Base-by-base conservation (phyloP, 2,888 invertebrate species). In the Mechanitis messenoides region DNA sequence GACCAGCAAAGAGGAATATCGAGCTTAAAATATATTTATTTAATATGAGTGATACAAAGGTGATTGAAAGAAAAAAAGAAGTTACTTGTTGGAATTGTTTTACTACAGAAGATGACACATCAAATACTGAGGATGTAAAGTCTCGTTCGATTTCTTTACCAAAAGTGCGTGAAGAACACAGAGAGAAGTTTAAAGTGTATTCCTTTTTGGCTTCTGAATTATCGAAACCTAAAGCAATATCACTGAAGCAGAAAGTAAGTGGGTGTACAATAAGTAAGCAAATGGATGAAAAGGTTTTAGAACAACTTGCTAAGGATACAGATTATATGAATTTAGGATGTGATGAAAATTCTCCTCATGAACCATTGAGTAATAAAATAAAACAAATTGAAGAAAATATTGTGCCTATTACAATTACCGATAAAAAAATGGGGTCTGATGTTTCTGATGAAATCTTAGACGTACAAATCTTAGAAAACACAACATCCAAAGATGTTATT, bases 81-180 rank as follows among this genome's bases (percentile, higher is more conserved):
- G 72, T 79, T 62, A 80, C 81, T 53, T 87, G 88, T 68, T 87
- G 86, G 85, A 86, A 86, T 73, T 88, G 88, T 76, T 80, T 87
- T 59, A 72, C 73, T 38, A 70, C 72, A 6, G 79, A 80, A 71
- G 71, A 74, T 45, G 42, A 42, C 9, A 11, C 9, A 9, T 42
- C 42, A 9, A 9, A 42, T 42, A 63, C 61, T 60, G 76, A 79
- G 42, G 67, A 67, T 53, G 74, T 79, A 45, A 70, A 75, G 53
- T 61, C 66, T 31, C 73, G 76, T 62, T 77, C 81, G 50, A 66
- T 79, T n/a, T 69, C 84, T 5, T 72, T 87, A 59, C 70, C 78
- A 2, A 77, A 78, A 72, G 74, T 88, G 46, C 75, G 88, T 6
- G 74, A 77, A 66, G 73, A 80, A 66, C 79, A 81, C 28, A 78